Conservation (phyloP, 2,797 vertebrate species). For the Ibycter americanus region DNA sequence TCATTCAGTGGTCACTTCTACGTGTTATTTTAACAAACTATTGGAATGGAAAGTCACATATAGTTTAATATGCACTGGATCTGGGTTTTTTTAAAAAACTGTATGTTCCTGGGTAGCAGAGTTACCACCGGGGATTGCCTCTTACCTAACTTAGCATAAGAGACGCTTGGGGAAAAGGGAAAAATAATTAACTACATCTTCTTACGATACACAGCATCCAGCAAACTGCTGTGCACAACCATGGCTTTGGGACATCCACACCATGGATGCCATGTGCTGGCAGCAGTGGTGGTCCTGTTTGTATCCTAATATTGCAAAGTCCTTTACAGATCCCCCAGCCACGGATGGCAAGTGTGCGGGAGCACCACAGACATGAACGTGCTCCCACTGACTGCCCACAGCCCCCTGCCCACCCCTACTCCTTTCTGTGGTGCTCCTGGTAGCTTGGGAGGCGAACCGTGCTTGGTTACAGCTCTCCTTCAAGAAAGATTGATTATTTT, state of each 20-base stretch:
- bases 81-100: background rate
- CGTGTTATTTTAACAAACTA: background rate
- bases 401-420: background rate
- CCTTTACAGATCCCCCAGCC: background rate
- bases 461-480: background rate
- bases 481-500: background rate
- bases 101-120: background rate
- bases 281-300: background rate
- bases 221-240: background rate
- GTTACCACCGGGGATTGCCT: background rate
- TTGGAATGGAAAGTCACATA: background rate
- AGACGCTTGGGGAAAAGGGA: background rate
- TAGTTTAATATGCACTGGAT: background rate
- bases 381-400: background rate
- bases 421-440: background rate
- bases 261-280: background rate
- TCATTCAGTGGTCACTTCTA: background rate
- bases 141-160: background rate
- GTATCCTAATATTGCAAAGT: background rate
- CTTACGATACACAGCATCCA: background rate
- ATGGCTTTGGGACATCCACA: background rate
- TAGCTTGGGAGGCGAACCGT: background rate
- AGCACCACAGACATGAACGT: background rate
- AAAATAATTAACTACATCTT: background rate
- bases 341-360: fast-evolving